phyloP scores from a whole-genome alignment of 2,113 vertebrate genomes.

The Paedocypris sp. region DNA sequence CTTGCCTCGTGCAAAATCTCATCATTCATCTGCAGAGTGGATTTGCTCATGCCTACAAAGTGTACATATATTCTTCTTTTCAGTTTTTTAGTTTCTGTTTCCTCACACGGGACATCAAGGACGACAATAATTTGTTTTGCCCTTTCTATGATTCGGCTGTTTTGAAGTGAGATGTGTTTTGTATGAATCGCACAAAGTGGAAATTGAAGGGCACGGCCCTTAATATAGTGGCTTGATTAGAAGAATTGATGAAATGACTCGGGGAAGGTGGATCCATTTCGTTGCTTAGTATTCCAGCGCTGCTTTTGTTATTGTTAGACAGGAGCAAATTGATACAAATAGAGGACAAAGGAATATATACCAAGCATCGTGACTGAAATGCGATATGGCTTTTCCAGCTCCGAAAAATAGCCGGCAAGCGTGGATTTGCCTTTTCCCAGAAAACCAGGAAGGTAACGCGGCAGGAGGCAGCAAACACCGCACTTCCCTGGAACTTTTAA shows the following conservation, averaged over 20 bases:
- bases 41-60: conserved; percentile 34
- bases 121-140: conserved; percentile 4
- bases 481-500: conserved; percentile 6
- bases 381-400: neutral
- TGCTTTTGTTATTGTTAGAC: conserved; percentile 9
- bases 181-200: neutral
- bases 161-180: neutral
- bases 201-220: conserved; percentile 11
- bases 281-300: conserved; percentile 15
- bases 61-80: neutral
- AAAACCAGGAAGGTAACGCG: neutral
- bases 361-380: conserved; percentile 11
- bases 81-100: neutral
- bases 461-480: neutral
- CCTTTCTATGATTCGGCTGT: neutral
- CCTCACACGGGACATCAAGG: conserved; percentile 4
- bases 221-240: conserved; percentile 16
- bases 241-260: conserved; percentile 10
- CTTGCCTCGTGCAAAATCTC: conserved; percentile 54
- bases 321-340: conserved; percentile 22
- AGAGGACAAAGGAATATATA: conserved; percentile 25
- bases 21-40: conserved; percentile 49
- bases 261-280: neutral
- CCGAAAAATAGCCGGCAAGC: neutral
- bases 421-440: neutral